Base-by-base conservation (phyloP, 2,797 vertebrate genomes). In the Pseudochirops cupreus region DNA sequence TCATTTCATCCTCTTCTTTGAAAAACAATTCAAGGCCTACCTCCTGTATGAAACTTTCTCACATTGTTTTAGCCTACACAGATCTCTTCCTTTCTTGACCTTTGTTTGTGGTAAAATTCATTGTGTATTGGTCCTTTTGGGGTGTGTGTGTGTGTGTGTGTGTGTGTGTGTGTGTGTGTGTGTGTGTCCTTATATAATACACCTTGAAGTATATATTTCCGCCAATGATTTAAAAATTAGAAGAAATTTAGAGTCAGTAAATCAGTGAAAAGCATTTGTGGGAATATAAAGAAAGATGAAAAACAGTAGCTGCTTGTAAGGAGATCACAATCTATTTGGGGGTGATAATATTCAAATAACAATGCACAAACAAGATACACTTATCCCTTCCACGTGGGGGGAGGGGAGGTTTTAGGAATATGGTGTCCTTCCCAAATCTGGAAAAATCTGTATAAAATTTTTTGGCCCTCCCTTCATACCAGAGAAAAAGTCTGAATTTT, bases 11-110 rank as follows among this genome's bases (percentile, higher is more conserved):
- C 6, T n/a, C 5, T 89, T 6, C 12, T 67, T 91, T 29, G 92
- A 56, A 58, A 93, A 56, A 5, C 53, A 91, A 16, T 52, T 91
- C 56, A 33, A 53, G 56, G 50, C 87, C 56, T 56, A 1, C n/a
- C 55, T 58, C 9, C 7, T 18, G 31, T 56, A 56, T 31, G 18
- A 56, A 3, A 28, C 29, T 26, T 18, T 5, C 21, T 21, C 74
- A 57, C 14, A 7, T 92, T 59, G 12, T 53, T 5, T 54, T 52
- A 16, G 18, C 46, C 93, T 56, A 29, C n/a, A 5, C 50, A 56
- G 56, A 50, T 87, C 74, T 95, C 57, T 97, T 26, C 92, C 55
- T 54, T 91, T 67, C 92, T 33, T 87, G 56, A 94, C 92, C n/a
- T 91, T n/a, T 74, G 5, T 74, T 67, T n/a, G 39, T 46, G 21